Percentiles rank a stretch among this genome's conserved stretches.
Evolutionary conservation across 2,797 vertebrate species (phyloP).

Genomic region (Lepus oiostolus): DNA sequence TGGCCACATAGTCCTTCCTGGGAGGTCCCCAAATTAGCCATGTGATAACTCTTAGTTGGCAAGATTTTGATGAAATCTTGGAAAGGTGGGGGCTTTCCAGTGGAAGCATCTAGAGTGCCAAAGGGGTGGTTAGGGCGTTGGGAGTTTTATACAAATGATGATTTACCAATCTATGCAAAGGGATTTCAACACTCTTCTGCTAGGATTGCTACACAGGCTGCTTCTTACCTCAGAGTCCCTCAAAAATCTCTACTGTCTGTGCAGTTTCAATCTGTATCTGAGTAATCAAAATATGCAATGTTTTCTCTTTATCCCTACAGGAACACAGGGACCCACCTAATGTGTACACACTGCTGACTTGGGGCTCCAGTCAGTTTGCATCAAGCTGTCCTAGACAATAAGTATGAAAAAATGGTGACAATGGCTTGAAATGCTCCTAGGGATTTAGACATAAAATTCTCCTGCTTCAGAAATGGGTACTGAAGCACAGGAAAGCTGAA

Average conservation of each 20-base stretch:
- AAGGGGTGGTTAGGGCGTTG: not conserved
- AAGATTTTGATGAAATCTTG: not conserved
- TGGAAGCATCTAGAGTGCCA: not conserved
- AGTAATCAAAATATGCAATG: not conserved
- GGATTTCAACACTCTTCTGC: not conserved
- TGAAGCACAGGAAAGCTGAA: not conserved
- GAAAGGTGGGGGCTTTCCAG: fast-evolving
- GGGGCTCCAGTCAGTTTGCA: slow-evolving; percentile 9
- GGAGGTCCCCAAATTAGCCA: not conserved
- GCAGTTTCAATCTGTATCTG: not conserved
- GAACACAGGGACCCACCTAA: slow-evolving; percentile 7
- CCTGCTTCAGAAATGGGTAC: not conserved
- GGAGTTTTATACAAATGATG: not conserved
- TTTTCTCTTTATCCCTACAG: not conserved
- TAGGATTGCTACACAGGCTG: not conserved
- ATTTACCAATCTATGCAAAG: not conserved
- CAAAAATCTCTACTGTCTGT: not conserved
- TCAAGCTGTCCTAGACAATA: not conserved
- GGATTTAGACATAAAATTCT: not conserved
- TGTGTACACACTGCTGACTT: slow-evolving; percentile 58
- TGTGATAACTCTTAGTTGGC: not conserved
- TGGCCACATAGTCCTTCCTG: not conserved
- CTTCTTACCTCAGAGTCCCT: not conserved
- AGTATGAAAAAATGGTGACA: not conserved
- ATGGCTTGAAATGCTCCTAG: not conserved